Percentiles rank a stretch among this genome's conserved stretches.
Evolutionary conservation across 2,797 vertebrate genomes (phyloP).

Genomic region (Acanthopagrus latus): DNA sequence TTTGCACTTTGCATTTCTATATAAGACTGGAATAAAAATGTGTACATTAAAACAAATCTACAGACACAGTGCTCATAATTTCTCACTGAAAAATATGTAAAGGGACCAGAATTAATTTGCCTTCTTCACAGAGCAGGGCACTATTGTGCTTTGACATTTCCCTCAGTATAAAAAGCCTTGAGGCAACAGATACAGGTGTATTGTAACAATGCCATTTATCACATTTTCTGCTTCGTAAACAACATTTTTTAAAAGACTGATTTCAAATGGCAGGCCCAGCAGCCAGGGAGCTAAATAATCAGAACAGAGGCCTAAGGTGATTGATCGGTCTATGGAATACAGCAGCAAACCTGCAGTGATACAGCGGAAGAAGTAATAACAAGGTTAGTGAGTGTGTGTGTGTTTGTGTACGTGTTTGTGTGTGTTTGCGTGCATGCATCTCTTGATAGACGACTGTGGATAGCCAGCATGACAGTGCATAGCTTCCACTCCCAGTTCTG

Average conservation of each 20-base stretch:
- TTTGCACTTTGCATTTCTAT: background rate
- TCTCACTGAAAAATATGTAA: background rate
- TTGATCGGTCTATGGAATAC: slow-evolving; percentile 27
- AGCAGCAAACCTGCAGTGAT: slow-evolving; percentile 20
- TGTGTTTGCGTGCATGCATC: background rate
- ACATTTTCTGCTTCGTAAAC: slow-evolving; percentile 41
- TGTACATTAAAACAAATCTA: background rate
- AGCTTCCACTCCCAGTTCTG: slow-evolving; percentile 8
- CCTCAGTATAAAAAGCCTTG: background rate
- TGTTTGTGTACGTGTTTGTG: background rate
- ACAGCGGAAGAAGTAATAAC: background rate
- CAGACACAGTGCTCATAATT: background rate
- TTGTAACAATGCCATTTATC: slow-evolving; percentile 22
- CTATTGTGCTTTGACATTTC: background rate
- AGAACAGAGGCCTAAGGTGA: slow-evolving; percentile 20
- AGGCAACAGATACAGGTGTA: background rate
- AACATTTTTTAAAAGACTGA: slow-evolving; percentile 13
- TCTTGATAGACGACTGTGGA: slow-evolving; percentile 6
- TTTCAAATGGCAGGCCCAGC: slow-evolving; percentile 36
- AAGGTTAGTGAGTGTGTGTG: background rate
- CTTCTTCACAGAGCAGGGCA: background rate
- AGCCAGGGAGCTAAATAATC: slow-evolving; percentile 21
- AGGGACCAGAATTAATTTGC: background rate
- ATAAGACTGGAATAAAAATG: background rate
- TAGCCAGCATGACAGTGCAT: slow-evolving; percentile 17